Evolutionary conservation across 2,797 vertebrate species (phyloP), one percentile per base, ranked within the genome.

Genomic region (Micromesistius poutassou): DNA sequence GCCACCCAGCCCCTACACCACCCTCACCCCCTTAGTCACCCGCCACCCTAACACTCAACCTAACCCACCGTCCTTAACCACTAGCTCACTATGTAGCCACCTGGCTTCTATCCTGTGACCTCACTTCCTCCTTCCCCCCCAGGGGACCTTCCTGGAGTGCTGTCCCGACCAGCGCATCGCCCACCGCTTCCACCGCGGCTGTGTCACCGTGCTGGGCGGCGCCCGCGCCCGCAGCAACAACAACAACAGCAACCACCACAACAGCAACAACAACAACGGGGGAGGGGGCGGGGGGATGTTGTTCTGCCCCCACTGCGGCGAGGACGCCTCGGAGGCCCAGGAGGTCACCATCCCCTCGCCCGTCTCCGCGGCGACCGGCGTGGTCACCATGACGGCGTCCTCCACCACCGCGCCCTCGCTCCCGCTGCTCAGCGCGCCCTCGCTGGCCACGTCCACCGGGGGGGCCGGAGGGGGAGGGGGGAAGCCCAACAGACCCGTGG

Each of bases 281-380:
- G n/a, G n/a, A 5, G 68, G 68, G 28, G 92, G 91, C 0, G 85
- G 90, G 0, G 96, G 96, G 1, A 92, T 97, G 92, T 94, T 97
- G n/a, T 98, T 97, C 91, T 98, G 97, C 79, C 97, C 96, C 1
- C 97, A 97, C 86, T 98, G 97, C 1, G 97, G 97, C 0, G 97
- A 98, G 78, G 97, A 98, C 0, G 97, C 96, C 0, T 96, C 96
- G 0, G 96, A 97, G 86, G 97, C 96, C 0, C 96, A 97, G 80
- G 96, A 97, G 79, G 95, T 98, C 88, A 97, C 95, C 68, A 91
- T 98, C 70, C 93, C 95, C 3, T 93, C 95, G 0, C 87, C 93
- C 0, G 93, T 94, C 28, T 91, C 93, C 0, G 82, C n/a, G 22
- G 8, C 55, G 6, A 62, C 88, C 35, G 89, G 89, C 0, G 93